A percentile compares a stretch with the other conserved stretches of the same genome.
Conservation (phyloP, 1,140 invertebrate species). For the Drosophila orosa region DNA sequence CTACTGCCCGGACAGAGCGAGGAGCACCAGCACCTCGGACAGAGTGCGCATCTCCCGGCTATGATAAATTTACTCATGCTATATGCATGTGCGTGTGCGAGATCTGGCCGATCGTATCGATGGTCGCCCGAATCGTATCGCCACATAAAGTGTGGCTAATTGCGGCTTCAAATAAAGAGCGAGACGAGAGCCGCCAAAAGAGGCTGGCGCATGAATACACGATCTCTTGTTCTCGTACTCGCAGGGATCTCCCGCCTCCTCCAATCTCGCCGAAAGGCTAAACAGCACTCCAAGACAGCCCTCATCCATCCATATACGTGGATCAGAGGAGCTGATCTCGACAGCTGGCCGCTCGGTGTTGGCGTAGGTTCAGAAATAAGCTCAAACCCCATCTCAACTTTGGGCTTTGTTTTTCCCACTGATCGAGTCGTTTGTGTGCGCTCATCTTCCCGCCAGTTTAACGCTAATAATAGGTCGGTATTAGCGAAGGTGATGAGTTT, state of each 20-base stretch:
- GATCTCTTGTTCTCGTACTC: background rate
- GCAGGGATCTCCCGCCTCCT: constrained; percentile 8
- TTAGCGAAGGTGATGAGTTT: background rate
- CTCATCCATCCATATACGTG: constrained; percentile 21
- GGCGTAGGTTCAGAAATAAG: constrained; percentile 64
- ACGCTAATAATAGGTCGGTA: constrained; percentile 22
- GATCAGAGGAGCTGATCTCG: constrained; percentile 12
- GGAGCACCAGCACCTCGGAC: constrained; percentile 1
- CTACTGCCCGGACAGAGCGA: constrained; percentile 39
- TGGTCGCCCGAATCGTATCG: constrained; percentile 63
- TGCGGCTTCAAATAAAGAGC: constrained; percentile 82
- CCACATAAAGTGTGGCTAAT: constrained; percentile 83
- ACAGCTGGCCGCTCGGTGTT: constrained; percentile 45
- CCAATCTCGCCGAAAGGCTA: constrained; percentile 33
- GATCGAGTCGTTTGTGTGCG: background rate
- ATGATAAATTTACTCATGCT: background rate
- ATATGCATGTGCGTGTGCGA: constrained; percentile 25
- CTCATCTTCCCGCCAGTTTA: constrained; percentile 15
- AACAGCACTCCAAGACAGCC: constrained; percentile 10
- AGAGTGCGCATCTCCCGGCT: constrained; percentile 15
- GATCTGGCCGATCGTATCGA: constrained; percentile 67
- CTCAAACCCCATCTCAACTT: background rate
- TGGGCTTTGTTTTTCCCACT: constrained; percentile 7
- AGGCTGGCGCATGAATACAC: constrained; percentile 26
- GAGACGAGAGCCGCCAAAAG: constrained; percentile 46